These are phyloP conservation scores for Drosophila ananassae DNA, from an alignment of 1,140 invertebrate genomes.

Conservation along the genomic window DNA sequence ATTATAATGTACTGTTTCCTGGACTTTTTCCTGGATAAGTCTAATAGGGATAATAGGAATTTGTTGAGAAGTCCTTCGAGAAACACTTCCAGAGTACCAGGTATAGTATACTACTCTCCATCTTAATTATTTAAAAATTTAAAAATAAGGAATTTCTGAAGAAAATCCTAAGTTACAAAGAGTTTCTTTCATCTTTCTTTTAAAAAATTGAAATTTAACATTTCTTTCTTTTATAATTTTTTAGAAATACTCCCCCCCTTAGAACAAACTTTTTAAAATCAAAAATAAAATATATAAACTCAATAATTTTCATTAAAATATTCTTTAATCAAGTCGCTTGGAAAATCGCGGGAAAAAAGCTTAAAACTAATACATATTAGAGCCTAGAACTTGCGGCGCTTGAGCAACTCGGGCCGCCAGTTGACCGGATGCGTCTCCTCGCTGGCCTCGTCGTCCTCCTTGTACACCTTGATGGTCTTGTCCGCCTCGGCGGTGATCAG, in stretches of 20 bases:
- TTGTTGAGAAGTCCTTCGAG: too few species aligned
- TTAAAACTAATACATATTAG: slow-evolving; percentile 19
- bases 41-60: too few species aligned
- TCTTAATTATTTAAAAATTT: too few species aligned
- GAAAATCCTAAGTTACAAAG: too few species aligned
- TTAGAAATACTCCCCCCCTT: too few species aligned
- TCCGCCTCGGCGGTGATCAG: slow-evolving; percentile 99
- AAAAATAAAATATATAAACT: neutral
- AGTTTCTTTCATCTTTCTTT: too few species aligned
- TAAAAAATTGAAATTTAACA: too few species aligned
- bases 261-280: too few species aligned
- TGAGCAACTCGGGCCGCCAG: slow-evolving; percentile 98
- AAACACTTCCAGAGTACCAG: neutral
- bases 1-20: neutral
- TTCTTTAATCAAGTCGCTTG: slow-evolving; percentile 25
- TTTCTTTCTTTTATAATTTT: too few species aligned
- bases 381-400: slow-evolving; percentile 92
- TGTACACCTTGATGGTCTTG: slow-evolving; percentile 99
- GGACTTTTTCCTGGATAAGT: too few species aligned
- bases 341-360: slow-evolving; percentile 2
- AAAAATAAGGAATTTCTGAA: too few species aligned
- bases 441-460: slow-evolving; percentile 97
- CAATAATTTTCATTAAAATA: neutral
- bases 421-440: slow-evolving; percentile 98
- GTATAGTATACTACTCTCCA: neutral